A percentile compares a stretch with the other conserved stretches of the same genome.
Evolutionary conservation across 2,113 vertebrate genomes (phyloP).

Genomic region (Drymodes brunneopygia): DNA sequence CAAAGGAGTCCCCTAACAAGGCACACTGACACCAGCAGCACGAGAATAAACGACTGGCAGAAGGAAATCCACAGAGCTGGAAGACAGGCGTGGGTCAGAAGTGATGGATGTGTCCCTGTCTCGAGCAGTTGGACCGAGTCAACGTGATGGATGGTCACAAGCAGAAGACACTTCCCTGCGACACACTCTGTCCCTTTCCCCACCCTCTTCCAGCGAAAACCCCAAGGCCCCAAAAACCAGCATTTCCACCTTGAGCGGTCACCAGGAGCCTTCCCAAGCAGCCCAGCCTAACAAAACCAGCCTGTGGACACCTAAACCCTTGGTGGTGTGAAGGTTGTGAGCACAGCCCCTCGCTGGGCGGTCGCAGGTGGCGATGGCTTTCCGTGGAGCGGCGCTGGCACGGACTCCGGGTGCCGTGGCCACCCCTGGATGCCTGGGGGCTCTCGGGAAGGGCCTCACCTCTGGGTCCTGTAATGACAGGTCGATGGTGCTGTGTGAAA

Average conservation of each 20-base stretch:
- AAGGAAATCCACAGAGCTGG: conserved; percentile 10
- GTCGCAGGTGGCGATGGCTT: not conserved
- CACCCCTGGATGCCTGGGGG: not conserved
- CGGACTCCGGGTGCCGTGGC: not conserved
- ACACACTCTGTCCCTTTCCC: not conserved
- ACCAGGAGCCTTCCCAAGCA: not conserved
- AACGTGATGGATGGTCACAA: not conserved
- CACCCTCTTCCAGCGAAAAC: conserved; percentile 1
- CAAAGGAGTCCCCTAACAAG: conserved; percentile 38
- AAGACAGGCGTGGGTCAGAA: not conserved
- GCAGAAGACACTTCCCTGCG: not conserved
- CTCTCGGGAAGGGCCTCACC: conserved; percentile 80
- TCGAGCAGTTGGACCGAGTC: not conserved
- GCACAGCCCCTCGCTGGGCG: not conserved
- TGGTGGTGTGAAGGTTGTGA: not conserved
- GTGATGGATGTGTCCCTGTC: not conserved
- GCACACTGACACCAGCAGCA: not conserved
- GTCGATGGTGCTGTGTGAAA: conserved; percentile 96
- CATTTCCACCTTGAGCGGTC: not conserved
- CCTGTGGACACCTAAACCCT: not conserved
- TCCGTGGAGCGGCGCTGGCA: not conserved
- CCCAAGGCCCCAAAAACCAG: not conserved
- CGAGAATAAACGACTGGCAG: not conserved
- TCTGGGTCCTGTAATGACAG: conserved; percentile 97
- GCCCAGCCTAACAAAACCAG: not conserved